These are phyloP conservation scores for Acrossocheilus fasciatus DNA, from an alignment of 2,797 vertebrate genomes.

Conservation along the genomic window DNA sequence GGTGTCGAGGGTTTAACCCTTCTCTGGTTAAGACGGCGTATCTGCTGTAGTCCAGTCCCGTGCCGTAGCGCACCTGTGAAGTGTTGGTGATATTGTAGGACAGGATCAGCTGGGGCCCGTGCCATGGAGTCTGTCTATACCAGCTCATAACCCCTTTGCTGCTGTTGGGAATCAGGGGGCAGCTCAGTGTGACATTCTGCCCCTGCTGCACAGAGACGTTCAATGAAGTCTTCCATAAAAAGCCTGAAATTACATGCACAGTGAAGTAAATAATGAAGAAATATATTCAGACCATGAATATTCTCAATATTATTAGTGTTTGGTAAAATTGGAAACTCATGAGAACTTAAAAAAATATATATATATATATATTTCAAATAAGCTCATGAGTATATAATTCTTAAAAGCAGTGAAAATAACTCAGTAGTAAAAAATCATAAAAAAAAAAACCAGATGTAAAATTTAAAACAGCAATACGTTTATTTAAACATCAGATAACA, in stretches of 20 bases:
- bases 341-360: too few species aligned
- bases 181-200: conserved; percentile 57
- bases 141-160: conserved; percentile 57
- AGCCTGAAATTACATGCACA: conserved; percentile 51
- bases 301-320: neutral
- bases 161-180: conserved; percentile 47
- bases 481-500: neutral
- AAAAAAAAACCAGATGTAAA: neutral
- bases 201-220: conserved; percentile 56
- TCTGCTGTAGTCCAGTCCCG: conserved; percentile 42
- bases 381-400: neutral
- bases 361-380: neutral
- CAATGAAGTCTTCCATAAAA: conserved; percentile 42
- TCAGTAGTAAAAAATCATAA: neutral
- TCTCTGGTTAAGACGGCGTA: conserved; percentile 46
- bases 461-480: neutral
- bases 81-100: conserved; percentile 53
- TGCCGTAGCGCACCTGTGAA: conserved; percentile 48
- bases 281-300: neutral
- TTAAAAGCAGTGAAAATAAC: neutral
- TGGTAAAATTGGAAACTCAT: too few species aligned
- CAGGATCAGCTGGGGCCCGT: conserved; percentile 58
- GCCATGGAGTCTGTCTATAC: conserved; percentile 60
- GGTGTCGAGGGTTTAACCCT: neutral
- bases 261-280: neutral